Percentiles rank a stretch among this genome's conserved stretches.
Evolutionary conservation across 2,113 vertebrate species (phyloP).

Genomic region (Camelus dromedarius): DNA sequence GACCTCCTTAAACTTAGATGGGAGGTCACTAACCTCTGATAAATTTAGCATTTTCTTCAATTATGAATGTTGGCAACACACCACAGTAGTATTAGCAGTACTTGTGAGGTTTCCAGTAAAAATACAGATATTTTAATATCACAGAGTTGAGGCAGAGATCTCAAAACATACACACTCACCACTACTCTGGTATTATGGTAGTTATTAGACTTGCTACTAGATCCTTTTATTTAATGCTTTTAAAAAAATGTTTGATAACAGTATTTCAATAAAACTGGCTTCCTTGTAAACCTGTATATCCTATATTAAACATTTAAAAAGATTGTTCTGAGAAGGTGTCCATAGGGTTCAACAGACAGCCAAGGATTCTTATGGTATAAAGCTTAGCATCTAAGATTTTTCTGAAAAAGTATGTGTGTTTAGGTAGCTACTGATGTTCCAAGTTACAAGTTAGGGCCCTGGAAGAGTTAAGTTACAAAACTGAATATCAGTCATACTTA

Average conservation of each 20-base stretch:
- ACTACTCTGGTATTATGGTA: not conserved
- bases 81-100: not conserved
- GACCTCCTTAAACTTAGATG: not conserved
- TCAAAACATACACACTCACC: not conserved
- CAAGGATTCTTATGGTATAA: not conserved
- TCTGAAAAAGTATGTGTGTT: not conserved
- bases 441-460: not conserved
- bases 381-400: not conserved
- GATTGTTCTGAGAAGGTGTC: not conserved
- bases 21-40: not conserved
- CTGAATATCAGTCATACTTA: not conserved
- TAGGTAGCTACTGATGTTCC: not conserved
- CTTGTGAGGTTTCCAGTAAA: not conserved
- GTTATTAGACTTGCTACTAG: not conserved
- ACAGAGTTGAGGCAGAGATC: not conserved
- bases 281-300: not conserved
- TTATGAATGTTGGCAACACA: slow-evolving; percentile 16
- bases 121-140: not conserved
- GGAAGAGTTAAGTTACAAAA: not conserved
- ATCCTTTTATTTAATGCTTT: not conserved
- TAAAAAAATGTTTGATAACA: not conserved
- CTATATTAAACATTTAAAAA: not conserved
- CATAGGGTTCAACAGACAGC: not conserved
- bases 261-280: not conserved
- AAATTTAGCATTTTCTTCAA: slow-evolving; percentile 8